Evolutionary conservation across 2,888 invertebrate species (phyloP).

Genomic region (Pantelozetes paolii): DNA sequence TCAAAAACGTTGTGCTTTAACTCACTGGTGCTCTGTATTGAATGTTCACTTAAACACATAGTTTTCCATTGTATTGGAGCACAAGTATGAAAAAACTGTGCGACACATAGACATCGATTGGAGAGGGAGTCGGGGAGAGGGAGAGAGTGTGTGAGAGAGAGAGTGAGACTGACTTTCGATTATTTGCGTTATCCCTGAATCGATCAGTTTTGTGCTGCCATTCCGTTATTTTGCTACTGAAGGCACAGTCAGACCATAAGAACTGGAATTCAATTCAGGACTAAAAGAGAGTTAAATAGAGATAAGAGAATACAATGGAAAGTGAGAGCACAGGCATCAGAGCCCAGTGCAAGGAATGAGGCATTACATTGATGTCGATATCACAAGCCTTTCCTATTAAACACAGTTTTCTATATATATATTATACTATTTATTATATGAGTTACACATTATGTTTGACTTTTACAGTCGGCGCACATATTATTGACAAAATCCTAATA

Average conservation of each 20-base stretch:
- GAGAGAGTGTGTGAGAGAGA: neutral
- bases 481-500: neutral
- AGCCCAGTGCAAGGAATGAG: neutral
- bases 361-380: neutral
- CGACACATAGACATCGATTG: neutral
- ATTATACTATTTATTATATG: too few relatives aligned
- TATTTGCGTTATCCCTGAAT: constrained; percentile 16
- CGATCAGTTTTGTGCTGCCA: constrained; percentile 7
- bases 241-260: neutral
- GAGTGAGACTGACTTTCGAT: constrained; percentile 15
- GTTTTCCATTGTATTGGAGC: neutral
- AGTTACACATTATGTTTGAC: too few relatives aligned
- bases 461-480: too few relatives aligned
- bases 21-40: neutral
- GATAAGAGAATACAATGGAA: constrained; percentile 15
- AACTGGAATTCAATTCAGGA: constrained; percentile 20
- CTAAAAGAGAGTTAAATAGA: neutral
- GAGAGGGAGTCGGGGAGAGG: neutral
- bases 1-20: neutral
- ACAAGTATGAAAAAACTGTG: neutral
- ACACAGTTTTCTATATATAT: too few relatives aligned
- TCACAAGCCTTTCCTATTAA: too few relatives aligned
- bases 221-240: constrained; percentile 25
- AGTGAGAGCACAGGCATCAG: neutral
- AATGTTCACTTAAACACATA: neutral